These are phyloP conservation scores for Sus cebifrons DNA, from an alignment of 2,797 vertebrate genomes.

Conservation along the genomic window DNA sequence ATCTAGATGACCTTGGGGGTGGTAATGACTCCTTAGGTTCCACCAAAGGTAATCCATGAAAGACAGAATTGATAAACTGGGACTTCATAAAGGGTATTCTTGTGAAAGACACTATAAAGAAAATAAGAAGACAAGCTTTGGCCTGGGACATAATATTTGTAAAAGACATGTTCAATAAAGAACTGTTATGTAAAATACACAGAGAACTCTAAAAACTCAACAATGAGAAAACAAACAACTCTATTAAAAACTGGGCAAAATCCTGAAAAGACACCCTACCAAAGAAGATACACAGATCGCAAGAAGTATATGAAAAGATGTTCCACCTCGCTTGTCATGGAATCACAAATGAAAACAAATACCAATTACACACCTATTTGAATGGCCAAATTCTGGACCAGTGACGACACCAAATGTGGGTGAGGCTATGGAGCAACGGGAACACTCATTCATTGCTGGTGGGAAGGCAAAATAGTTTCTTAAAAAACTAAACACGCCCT, in stretches of 20 bases:
- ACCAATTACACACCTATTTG: neutral
- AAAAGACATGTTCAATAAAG: neutral
- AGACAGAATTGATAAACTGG: neutral
- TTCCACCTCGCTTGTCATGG: neutral
- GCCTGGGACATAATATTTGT: neutral
- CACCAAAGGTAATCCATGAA: neutral
- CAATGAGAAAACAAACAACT: neutral
- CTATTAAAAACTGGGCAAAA: neutral
- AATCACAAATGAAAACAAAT: neutral
- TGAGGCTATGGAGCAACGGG: neutral
- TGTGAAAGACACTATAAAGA: neutral
- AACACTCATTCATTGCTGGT: neutral
- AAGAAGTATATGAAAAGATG: neutral
- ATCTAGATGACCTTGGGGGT: neutral
- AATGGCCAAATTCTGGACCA: neutral
- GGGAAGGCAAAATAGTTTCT: neutral
- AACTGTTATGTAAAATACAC: neutral
- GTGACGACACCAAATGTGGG: neutral
- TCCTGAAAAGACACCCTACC: neutral
- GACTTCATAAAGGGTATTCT: neutral
- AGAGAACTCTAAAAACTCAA: neutral
- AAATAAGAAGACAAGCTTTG: neutral
- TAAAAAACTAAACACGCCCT: neutral
- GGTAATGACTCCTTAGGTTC: neutral
- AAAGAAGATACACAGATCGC: neutral